Conservation (phyloP, 1,140 invertebrate species). For the Drosophila sp. region DNA sequence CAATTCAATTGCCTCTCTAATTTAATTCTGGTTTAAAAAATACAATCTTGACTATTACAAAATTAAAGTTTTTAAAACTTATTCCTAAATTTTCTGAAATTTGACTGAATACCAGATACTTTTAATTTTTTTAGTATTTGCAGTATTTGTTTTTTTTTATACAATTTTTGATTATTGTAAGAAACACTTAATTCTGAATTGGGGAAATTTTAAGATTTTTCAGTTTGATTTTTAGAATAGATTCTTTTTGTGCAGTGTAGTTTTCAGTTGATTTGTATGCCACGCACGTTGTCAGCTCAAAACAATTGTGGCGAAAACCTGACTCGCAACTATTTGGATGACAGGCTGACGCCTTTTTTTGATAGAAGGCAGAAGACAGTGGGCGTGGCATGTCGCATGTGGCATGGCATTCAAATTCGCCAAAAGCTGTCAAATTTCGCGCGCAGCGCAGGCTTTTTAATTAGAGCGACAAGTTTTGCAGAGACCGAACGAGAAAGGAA, state of each 20-base stretch:
- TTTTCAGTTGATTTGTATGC: conserved; percentile 7
- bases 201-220: too few species aligned
- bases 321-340: conserved; percentile 64
- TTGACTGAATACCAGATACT: too few species aligned
- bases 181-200: too few species aligned
- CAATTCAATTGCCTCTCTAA: too few species aligned
- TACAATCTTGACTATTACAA: too few species aligned
- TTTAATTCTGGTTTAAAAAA: too few species aligned
- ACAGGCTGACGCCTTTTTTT: conserved; percentile 55
- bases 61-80: too few species aligned
- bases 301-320: conserved; percentile 18
- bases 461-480: conserved; percentile 57
- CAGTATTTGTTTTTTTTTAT: too few species aligned
- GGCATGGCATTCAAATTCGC: conserved; percentile 43
- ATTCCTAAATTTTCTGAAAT: too few species aligned
- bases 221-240: too few species aligned
- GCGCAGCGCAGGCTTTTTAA: conserved; percentile 52
- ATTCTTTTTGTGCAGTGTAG: background rate
- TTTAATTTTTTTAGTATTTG: too few species aligned
- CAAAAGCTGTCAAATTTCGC: conserved; percentile 73
- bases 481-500: background rate
- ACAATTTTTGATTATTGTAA: too few species aligned
- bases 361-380: background rate
- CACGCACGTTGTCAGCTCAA: conserved; percentile 19
- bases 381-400: background rate